A percentile compares a stretch with the other conserved stretches of the same genome.
Evolutionary conservation across 2,113 vertebrate genomes (phyloP).

Genomic region (Myodes glareolus): DNA sequence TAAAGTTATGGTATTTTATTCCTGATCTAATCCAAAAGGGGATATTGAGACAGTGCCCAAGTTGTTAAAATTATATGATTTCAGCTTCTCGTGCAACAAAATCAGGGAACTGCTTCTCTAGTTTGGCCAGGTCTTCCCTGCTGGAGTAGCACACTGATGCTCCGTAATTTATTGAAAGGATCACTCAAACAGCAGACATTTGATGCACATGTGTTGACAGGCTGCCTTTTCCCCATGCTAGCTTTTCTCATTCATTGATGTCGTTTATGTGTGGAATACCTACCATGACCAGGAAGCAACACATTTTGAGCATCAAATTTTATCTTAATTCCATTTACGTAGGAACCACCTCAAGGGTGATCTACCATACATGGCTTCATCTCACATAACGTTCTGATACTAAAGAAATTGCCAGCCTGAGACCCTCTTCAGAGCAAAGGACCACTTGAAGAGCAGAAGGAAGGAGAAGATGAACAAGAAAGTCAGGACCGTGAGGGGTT

Average conservation of each 20-base stretch:
- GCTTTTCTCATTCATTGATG: neutral
- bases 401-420: neutral
- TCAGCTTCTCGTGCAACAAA: conserved; percentile 90
- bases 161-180: neutral
- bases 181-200: neutral
- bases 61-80: conserved; percentile 87
- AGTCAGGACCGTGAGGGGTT: too few species aligned
- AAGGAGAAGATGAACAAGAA: neutral
- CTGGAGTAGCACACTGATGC: neutral
- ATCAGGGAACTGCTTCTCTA: conserved; percentile 79
- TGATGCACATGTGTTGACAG: neutral
- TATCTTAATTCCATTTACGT: conserved; percentile 33
- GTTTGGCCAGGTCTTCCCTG: neutral
- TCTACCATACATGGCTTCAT: neutral
- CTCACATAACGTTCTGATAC: neutral
- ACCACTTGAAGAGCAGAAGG: too few species aligned
- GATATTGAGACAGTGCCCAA: conserved; percentile 91
- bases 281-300: conserved; percentile 14
- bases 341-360: neutral
- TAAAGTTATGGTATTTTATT: conserved; percentile 87
- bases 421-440: too few species aligned
- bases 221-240: neutral
- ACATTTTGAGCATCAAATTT: conserved; percentile 24
- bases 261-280: neutral
- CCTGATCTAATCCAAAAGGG: conserved; percentile 89